Percentiles rank a stretch among this genome's conserved stretches.
These are phyloP conservation scores for Caenorhabditis sp. DNA, from an alignment of 2,888 invertebrate species.

Conservation along the genomic window DNA sequence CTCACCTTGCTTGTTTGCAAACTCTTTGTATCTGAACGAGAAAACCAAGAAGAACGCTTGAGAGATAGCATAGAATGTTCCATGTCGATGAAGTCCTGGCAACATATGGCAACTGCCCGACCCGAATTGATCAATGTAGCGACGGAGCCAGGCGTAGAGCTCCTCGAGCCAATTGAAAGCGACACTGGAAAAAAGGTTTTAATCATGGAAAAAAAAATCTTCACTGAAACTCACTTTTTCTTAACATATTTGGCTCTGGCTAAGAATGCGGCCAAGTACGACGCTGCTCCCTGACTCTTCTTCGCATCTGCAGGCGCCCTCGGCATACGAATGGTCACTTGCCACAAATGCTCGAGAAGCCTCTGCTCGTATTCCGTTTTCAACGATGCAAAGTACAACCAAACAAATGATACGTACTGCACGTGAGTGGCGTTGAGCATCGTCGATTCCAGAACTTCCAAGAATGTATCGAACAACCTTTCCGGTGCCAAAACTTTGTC, in stretches of 20 bases:
- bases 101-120: slow-evolving; percentile 61
- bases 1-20: slow-evolving; percentile 86
- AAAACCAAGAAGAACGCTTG: slow-evolving; percentile 95
- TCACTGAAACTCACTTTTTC: slow-evolving; percentile 65
- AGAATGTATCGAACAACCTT: slow-evolving; percentile 66
- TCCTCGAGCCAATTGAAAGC: slow-evolving; percentile 73
- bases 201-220: too few relatives aligned
- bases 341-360: slow-evolving; percentile 76
- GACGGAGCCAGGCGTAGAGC: slow-evolving; percentile 75
- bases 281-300: slow-evolving; percentile 79
- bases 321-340: slow-evolving; percentile 71
- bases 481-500: slow-evolving; percentile 14
- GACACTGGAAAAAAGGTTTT: slow-evolving; percentile 62
- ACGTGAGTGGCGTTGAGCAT: slow-evolving; percentile 75
- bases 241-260: slow-evolving; percentile 77
- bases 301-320: slow-evolving; percentile 77
- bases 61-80: slow-evolving; percentile 93
- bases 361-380: slow-evolving; percentile 64
- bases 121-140: slow-evolving; percentile 75
- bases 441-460: slow-evolving; percentile 72
- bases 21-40: slow-evolving; percentile 91
- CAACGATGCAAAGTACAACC: slow-evolving; percentile 77
- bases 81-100: slow-evolving; percentile 85
- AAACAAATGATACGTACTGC: slow-evolving; percentile 77
- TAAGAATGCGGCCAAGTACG: slow-evolving; percentile 78